Base-by-base conservation (phyloP, 2,113 vertebrate species). In the Etheostoma spectabile region DNA sequence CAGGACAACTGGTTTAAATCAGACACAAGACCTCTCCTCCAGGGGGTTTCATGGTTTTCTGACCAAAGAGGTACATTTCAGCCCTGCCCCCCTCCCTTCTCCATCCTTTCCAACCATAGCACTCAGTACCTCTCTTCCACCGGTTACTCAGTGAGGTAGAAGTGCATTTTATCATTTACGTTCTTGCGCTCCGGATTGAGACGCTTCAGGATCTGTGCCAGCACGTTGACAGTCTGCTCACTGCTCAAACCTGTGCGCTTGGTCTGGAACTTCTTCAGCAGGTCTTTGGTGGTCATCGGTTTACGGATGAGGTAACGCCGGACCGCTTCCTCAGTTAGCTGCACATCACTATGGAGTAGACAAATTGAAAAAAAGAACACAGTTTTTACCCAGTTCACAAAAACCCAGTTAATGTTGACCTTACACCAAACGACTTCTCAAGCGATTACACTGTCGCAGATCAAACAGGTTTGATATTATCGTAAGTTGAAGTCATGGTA, bases 201-300 rank as follows among this genome's bases (percentile, higher is more conserved):
- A 33, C 96, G 96, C 91, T 98, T 98, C 67, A 98, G 95, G 90
- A 98, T 98, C 94, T 98, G 97, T 1, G 97, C 97, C 27, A 98
- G 94, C 52, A 98, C 97, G 0, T 98, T 98, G 87, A 98, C 97
- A 0, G 97, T 98, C 95, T 97, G 96, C 89, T 98, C 97, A 0
- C 97, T 98, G 95, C 97, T 98, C 82, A 98, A 84, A 60, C 97
- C 97, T 0, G 97, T 98, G 73, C 97, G 96, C 93, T 98, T 98
- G 57, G 97, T 98, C 95, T 98, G 97, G 93, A 98, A 98, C 89
- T 98, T 98, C 89, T 98, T 98, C 92, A 98, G 94, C 83, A 98
- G 92, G 92, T 98, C 97, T 90, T 98, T 98, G 48, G 97, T 98
- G 82, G 97, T 98, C 97, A 98, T 98, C 53, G 97, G 97, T 90